Evolutionary conservation across 2,888 invertebrate genomes (phyloP).

Genomic region (Amphipyra tragopoginis): DNA sequence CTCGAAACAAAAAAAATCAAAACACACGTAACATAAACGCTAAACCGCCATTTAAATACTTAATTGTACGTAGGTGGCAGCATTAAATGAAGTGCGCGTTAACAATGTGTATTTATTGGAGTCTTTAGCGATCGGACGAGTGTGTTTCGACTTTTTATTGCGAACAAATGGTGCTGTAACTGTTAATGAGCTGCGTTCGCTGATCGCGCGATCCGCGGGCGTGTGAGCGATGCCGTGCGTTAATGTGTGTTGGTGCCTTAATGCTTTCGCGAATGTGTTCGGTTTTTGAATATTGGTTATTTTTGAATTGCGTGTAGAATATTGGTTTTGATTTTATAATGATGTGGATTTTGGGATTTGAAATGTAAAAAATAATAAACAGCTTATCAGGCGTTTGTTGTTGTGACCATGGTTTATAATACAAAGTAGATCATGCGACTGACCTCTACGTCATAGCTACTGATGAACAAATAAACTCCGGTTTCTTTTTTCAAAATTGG

Average conservation of each 20-base stretch:
- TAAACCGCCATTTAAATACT: conserved; percentile 69
- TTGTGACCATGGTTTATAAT: no score
- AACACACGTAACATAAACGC: conserved; percentile 35
- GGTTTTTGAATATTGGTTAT: neutral
- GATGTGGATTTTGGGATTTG: no score
- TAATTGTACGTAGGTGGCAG: conserved; percentile 74
- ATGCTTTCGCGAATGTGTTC: conserved; percentile 1
- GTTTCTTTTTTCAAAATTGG: no score
- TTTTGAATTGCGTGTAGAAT: neutral
- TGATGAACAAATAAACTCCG: no score
- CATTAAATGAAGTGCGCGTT: conserved; percentile 57
- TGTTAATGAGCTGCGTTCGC: conserved; percentile 62
- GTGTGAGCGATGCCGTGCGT: neutral
- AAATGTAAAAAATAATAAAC: no score
- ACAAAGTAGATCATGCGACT: no score
- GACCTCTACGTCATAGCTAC: no score
- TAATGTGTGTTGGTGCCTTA: conserved; percentile 5
- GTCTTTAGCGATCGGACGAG: conserved; percentile 62
- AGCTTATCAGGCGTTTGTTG: no score
- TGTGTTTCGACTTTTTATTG: conserved; percentile 62
- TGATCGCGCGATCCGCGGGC: conserved; percentile 28
- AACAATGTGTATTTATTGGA: conserved; percentile 71
- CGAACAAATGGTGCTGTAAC: conserved; percentile 68
- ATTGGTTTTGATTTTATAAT: neutral
- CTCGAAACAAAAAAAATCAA: conserved; percentile 36